Evolutionary conservation across 2,888 invertebrate species (phyloP), one percentile per base, ranked within the genome.

Genomic region (Phyto melanocephala): DNA sequence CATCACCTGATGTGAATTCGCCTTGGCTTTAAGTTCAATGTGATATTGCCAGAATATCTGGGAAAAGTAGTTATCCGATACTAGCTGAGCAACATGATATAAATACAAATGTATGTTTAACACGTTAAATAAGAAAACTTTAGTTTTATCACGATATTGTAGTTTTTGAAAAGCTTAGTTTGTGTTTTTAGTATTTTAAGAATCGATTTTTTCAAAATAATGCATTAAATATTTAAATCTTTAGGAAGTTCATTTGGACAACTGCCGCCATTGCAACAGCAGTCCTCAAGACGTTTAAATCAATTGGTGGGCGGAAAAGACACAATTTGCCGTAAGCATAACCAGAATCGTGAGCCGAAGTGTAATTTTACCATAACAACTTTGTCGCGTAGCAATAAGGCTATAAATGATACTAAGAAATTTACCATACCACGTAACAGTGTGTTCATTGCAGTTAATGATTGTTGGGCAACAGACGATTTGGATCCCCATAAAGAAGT

Each of bases 401-500:
- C 85, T 45, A 58, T 83, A 82, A 67, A 77, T 24, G 65, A 84
- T 15, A 42, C 68, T 13, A 72, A 71, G 60, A 87, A 88, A 76
- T 89, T 89, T 74, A 90, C 89, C 77, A 87, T 91, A 84, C 90
- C 89, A 54, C 88, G 90, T 11, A 93, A 93, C 62, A 93, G 93
- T 28, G 93, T 94, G 11, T 93, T 94, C 91, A 93, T 94, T 84
- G 93, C 94, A 1, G 93, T 94, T 1, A 93, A 93, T n/a, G 94
- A 94, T 86, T 71, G 79, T 60, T 94, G 94, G 93, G 92, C 93
- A 22, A 89, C 89, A 8, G 84, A 84, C 58, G 90, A 86, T 62
- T 83, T 60, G 62, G 84, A 84, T 10, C 63, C 77, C 24, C 70
- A 74, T 70, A 78, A 63, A 77, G 77, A 15, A 60, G 71, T 24